These are phyloP conservation scores for Actenoides lindsayi DNA, from an alignment of 2,113 vertebrate species.

Conservation along the genomic window DNA sequence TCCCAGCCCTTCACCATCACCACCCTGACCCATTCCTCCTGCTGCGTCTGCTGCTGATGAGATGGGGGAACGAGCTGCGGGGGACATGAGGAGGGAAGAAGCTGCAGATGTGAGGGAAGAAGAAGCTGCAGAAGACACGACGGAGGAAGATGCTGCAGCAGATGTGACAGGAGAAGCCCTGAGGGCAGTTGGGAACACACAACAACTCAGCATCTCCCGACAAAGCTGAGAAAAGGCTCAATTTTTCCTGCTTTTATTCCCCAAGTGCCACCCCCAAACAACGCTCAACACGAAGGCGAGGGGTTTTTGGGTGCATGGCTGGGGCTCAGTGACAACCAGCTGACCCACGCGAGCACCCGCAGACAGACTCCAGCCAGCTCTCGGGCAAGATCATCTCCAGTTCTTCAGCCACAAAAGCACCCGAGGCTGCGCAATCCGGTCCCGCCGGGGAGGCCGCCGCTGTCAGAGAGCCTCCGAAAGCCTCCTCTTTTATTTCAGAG, in stretches of 20 bases:
- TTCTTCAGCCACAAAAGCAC: background rate
- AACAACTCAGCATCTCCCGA: background rate
- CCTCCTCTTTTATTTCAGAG: background rate
- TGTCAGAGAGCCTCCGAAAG: background rate
- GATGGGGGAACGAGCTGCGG: background rate
- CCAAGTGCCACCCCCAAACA: background rate
- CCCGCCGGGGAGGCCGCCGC: background rate
- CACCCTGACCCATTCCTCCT: background rate
- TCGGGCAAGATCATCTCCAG: background rate
- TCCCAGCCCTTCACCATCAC: background rate
- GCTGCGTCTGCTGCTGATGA: background rate
- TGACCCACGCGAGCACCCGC: background rate
- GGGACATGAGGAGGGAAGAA: background rate
- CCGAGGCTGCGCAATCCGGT: background rate
- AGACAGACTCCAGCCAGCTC: background rate
- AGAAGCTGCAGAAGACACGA: background rate
- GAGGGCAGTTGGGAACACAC: fast-evolving
- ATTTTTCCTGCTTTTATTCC: background rate
- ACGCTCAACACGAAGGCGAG: fast-evolving
- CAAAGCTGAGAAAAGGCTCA: background rate
- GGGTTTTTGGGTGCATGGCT: background rate
- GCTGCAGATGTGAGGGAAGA: background rate
- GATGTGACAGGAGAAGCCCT: background rate
- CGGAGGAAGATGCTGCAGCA: background rate
- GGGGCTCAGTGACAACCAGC: background rate